phyloP scores from a whole-genome alignment of 2,888 invertebrate genomes.

The Crioceris asparagi region DNA sequence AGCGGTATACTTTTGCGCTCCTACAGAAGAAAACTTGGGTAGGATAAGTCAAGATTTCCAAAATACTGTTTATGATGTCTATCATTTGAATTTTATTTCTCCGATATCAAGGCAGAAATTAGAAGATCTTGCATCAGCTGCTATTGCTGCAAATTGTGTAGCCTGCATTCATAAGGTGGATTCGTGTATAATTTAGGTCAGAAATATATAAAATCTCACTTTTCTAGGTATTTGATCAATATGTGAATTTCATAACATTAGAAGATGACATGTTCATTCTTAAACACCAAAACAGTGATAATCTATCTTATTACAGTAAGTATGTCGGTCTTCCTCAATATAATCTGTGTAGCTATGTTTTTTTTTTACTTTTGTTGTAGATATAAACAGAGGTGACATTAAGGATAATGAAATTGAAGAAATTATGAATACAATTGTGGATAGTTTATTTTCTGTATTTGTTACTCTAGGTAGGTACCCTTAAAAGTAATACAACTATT shows the following conservation, averaged over 20 bases:
- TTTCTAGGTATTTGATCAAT: conserved; percentile 84
- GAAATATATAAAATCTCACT: conserved; percentile 1
- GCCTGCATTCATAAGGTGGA: conserved; percentile 78
- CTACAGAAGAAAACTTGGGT: conserved; percentile 90
- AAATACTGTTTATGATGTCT: conserved; percentile 84
- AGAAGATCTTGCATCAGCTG: conserved; percentile 89
- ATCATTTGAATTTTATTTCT: conserved; percentile 93
- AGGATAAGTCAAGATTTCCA: conserved; percentile 85
- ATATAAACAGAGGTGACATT: conserved; percentile 87
- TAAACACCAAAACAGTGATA: conserved; percentile 84
- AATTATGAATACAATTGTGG: conserved; percentile 90
- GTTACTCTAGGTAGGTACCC: conserved; percentile 84
- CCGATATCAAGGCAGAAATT: conserved; percentile 88
- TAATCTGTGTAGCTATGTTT: not conserved
- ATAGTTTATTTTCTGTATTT: conserved; percentile 94
- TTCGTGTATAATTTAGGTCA: conserved; percentile 1
- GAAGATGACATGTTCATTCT: conserved; percentile 96
- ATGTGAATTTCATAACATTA: conserved; percentile 93
- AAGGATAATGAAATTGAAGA: conserved; percentile 92
- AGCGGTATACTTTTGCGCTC: conserved; percentile 94
- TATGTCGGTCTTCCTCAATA: conserved; percentile 12
- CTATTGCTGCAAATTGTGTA: conserved; percentile 84
- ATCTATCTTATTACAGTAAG: conserved; percentile 84
- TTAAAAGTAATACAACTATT: no score
- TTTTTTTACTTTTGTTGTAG: conserved; percentile 40